Conservation (phyloP, 2,888 invertebrate genomes). For the Scaeva pyrastri region DNA sequence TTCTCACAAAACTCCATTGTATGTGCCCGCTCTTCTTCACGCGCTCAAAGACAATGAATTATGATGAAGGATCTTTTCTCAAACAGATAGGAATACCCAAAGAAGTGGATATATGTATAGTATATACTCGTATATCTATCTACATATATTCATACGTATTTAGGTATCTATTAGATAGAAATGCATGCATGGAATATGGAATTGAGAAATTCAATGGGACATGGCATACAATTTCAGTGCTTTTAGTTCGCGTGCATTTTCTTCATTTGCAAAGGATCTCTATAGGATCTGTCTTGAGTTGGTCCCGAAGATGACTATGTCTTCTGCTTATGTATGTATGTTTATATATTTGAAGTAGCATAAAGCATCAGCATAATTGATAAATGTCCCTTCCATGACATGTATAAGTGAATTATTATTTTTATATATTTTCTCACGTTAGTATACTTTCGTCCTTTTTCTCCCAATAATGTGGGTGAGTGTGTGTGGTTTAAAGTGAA, state of each 20-base stretch:
- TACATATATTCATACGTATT: background rate
- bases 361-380: constrained; percentile 68
- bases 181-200: constrained; percentile 72
- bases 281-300: background rate
- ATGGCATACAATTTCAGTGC: constrained; percentile 25
- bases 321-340: no score
- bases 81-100: constrained; percentile 39
- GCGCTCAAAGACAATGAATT: constrained; percentile 71
- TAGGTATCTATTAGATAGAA: background rate
- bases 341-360: background rate
- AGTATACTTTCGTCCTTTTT: constrained; percentile 35
- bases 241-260: constrained; percentile 33
- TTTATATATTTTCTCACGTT: constrained; percentile 70
- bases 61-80: constrained; percentile 68
- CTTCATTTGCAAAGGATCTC: background rate
- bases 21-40: constrained; percentile 24
- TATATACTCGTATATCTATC: background rate
- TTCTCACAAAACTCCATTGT: background rate
- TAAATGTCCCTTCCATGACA: constrained; percentile 73
- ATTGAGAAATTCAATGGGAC: constrained; percentile 73
- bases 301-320: background rate
- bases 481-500: constrained; percentile 22
- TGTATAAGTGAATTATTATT: constrained; percentile 76
- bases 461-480: background rate
- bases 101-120: no score